Conservation (phyloP, 2,113 vertebrate genomes). For the Sinocyclocheilus anophthalmus region DNA sequence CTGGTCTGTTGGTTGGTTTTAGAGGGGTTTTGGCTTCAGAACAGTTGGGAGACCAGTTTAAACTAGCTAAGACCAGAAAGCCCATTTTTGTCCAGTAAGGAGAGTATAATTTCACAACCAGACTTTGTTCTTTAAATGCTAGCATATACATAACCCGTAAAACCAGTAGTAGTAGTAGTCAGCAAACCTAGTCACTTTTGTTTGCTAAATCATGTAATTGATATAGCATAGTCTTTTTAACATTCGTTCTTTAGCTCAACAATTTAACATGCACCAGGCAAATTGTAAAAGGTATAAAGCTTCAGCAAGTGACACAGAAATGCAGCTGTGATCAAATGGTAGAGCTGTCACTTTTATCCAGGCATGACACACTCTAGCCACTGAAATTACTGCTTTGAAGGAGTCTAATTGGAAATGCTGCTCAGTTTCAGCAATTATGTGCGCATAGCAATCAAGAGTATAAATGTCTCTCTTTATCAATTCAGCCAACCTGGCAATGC, state of each 20-base stretch:
- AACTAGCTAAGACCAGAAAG: not conserved
- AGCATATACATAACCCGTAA: not conserved
- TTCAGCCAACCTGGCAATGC: not conserved
- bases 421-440: constrained; percentile 18
- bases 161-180: not conserved
- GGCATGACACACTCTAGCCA: constrained; percentile 8
- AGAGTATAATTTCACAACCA: not conserved
- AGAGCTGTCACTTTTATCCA: constrained; percentile 7
- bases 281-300: constrained; percentile 20
- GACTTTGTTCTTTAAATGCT: not conserved
- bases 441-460: constrained; percentile 16
- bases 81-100: not conserved
- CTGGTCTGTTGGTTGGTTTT: not conserved
- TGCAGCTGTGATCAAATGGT: constrained; percentile 12
- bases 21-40: not conserved
- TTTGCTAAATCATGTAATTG: constrained; percentile 18
- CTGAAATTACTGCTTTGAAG: constrained; percentile 33
- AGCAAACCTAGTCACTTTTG: not conserved
- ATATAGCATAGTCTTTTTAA: not conserved
- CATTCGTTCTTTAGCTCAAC: not conserved
- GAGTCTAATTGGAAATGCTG: constrained; percentile 48
- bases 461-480: constrained; percentile 41
- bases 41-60: not conserved
- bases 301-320: constrained; percentile 23
- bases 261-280: constrained; percentile 1